These are phyloP conservation scores for Rhizoglyphus robini DNA, from an alignment of 1,140 invertebrate species.

Conservation along the genomic window DNA sequence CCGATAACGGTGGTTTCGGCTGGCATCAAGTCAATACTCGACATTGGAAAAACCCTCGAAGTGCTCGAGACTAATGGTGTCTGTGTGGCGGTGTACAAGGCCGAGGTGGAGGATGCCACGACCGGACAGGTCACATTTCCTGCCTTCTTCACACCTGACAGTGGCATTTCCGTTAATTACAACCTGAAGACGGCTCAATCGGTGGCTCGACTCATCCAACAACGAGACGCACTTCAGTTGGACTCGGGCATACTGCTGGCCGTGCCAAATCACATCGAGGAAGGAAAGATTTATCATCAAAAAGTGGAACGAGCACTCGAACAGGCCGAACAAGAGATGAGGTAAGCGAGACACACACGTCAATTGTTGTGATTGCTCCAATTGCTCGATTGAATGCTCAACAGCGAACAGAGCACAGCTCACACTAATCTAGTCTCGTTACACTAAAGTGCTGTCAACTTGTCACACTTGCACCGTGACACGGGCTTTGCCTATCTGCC, in stretches of 20 bases:
- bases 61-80: constrained; percentile 91
- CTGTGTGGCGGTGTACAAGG: constrained; percentile 44
- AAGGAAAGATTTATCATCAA: constrained; percentile 40
- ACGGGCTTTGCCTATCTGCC: too few relatives aligned
- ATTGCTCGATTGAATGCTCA: background rate
- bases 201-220: constrained; percentile 24
- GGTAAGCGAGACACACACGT: too few relatives aligned
- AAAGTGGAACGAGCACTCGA: constrained; percentile 51
- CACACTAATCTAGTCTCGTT: too few relatives aligned
- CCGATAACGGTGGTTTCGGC: constrained; percentile 80
- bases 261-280: constrained; percentile 65
- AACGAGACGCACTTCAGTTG: constrained; percentile 33
- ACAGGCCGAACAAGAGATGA: constrained; percentile 51
- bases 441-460: too few relatives aligned
- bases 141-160: constrained; percentile 69
- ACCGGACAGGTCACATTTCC: constrained; percentile 44
- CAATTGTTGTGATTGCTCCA: too few relatives aligned
- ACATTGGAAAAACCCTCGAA: constrained; percentile 84
- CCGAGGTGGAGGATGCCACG: constrained; percentile 35
- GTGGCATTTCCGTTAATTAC: constrained; percentile 54
- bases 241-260: constrained; percentile 71
- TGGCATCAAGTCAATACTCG: constrained; percentile 92
- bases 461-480: background rate
- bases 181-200: constrained; percentile 40
- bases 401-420: background rate